Percentiles rank a stretch among this genome's conserved stretches.
Conservation (phyloP, 2,888 invertebrate species). For the Scaptomyza tumidula region DNA sequence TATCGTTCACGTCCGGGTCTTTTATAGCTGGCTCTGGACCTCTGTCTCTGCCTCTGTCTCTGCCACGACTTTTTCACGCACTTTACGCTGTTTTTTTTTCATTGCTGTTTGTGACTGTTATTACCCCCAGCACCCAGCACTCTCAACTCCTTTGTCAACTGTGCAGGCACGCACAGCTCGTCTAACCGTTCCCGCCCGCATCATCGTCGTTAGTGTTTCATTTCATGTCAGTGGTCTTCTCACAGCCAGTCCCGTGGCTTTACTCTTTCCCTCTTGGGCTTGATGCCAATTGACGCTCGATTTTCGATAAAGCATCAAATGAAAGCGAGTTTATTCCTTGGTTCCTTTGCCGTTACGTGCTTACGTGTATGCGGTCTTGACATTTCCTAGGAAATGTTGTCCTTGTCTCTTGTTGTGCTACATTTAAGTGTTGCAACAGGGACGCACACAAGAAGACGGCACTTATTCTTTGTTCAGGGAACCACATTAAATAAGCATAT, state of each 20-base stretch:
- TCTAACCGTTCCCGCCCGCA: slow-evolving; percentile 20
- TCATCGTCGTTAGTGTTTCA: slow-evolving; percentile 57
- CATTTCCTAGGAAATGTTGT: slow-evolving; percentile 58
- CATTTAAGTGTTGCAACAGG: slow-evolving; percentile 34
- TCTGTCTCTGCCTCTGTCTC: slow-evolving; percentile 11
- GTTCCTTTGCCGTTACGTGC: slow-evolving; percentile 40
- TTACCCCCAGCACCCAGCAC: background rate
- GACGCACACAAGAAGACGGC: slow-evolving; percentile 6
- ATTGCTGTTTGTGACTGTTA: slow-evolving; percentile 13
- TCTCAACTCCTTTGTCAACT: background rate
- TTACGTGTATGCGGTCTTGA: slow-evolving; percentile 41
- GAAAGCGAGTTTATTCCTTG: slow-evolving; percentile 56
- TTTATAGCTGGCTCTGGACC: slow-evolving; percentile 64
- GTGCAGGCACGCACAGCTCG: slow-evolving; percentile 29
- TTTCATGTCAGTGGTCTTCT: slow-evolving; percentile 60
- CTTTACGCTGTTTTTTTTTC: slow-evolving; percentile 44
- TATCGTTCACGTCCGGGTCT: slow-evolving; percentile 55
- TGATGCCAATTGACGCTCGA: slow-evolving; percentile 66
- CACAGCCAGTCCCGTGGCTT: slow-evolving; percentile 14
- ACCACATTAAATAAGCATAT: background rate
- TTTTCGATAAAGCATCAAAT: slow-evolving; percentile 64
- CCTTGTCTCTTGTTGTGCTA: slow-evolving; percentile 35
- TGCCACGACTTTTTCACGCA: slow-evolving; percentile 27
- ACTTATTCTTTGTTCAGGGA: background rate
- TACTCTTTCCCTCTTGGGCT: slow-evolving; percentile 8